Conservation (phyloP, 2,888 invertebrate genomes). For the Cartodere bifasciata region DNA sequence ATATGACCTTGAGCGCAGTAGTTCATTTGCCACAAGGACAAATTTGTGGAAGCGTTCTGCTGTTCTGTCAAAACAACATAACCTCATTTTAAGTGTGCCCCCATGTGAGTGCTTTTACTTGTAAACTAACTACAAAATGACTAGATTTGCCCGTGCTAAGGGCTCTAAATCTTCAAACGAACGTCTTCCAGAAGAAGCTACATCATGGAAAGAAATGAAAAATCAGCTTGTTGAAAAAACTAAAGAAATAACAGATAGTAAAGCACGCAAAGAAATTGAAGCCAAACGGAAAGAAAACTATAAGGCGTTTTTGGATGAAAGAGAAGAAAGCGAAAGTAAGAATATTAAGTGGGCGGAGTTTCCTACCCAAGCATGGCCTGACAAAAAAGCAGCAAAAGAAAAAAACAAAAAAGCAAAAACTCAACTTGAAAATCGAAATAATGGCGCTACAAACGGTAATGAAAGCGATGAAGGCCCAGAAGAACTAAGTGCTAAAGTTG, state of each 20-base stretch:
- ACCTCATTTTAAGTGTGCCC: too few species aligned
- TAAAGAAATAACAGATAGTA: conserved; percentile 37
- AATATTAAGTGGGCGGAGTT: conserved; percentile 45
- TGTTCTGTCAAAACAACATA: too few species aligned
- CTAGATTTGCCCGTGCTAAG: conserved; percentile 59
- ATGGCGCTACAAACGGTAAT: conserved; percentile 5
- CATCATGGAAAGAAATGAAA: conserved; percentile 62
- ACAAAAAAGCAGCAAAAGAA: conserved; percentile 7
- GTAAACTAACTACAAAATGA: too few species aligned
- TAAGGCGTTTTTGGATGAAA: conserved; percentile 25
- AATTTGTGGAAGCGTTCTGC: too few species aligned
- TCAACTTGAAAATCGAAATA: conserved; percentile 7
- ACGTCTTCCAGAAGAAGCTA: conserved; percentile 51
- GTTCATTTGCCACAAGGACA: too few species aligned
- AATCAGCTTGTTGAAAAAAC: conserved; percentile 44
- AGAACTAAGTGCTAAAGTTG: conserved; percentile 19
- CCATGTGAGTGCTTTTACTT: too few species aligned
- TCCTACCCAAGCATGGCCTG: conserved; percentile 23
- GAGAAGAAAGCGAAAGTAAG: conserved; percentile 37
- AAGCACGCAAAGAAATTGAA: conserved; percentile 33
- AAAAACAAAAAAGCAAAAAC: conserved; percentile 4
- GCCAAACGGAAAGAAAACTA: conserved; percentile 22
- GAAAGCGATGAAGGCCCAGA: conserved; percentile 10
- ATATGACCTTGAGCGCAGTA: too few species aligned
- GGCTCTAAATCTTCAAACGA: conserved; percentile 66